Conservation (phyloP, 2,888 invertebrate species). For the Sepioteuthis lessoniana region DNA sequence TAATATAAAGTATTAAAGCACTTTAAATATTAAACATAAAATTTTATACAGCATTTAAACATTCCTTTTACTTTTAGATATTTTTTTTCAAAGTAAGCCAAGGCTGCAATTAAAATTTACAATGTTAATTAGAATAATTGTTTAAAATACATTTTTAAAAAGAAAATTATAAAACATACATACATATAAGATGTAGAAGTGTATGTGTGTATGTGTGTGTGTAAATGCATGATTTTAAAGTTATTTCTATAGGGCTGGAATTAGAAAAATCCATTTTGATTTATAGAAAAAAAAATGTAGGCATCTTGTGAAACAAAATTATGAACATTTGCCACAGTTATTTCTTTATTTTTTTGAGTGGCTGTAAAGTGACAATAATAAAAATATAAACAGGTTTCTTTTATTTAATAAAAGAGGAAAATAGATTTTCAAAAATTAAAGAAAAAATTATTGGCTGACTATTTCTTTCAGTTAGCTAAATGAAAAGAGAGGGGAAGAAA, state of each 20-base stretch:
- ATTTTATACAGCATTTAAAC: constrained; percentile 4
- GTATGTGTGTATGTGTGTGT: no score
- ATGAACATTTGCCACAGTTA: not conserved
- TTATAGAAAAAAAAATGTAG: constrained; percentile 40
- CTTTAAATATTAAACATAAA: not conserved
- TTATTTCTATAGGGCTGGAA: not conserved
- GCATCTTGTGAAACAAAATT: constrained; percentile 44
- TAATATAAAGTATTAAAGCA: not conserved
- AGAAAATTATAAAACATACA: not conserved
- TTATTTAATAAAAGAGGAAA: constrained; percentile 6
- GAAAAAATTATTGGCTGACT: not conserved
- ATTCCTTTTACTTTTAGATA: not conserved
- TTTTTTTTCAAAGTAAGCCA: not conserved
- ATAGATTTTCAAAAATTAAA: constrained; percentile 11
- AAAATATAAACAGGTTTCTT: not conserved
- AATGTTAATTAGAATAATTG: not conserved
- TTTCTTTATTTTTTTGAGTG: not conserved
- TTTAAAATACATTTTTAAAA: not conserved
- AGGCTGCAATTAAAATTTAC: not conserved
- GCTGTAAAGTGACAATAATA: constrained; percentile 17
- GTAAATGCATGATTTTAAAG: not conserved
- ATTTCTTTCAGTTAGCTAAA: not conserved
- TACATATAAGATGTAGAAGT: not conserved
- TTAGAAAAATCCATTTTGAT: constrained; percentile 24
- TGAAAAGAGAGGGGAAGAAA: not conserved